phyloP scores from a whole-genome alignment of 2,888 invertebrate genomes.

The Diaperis boleti region DNA sequence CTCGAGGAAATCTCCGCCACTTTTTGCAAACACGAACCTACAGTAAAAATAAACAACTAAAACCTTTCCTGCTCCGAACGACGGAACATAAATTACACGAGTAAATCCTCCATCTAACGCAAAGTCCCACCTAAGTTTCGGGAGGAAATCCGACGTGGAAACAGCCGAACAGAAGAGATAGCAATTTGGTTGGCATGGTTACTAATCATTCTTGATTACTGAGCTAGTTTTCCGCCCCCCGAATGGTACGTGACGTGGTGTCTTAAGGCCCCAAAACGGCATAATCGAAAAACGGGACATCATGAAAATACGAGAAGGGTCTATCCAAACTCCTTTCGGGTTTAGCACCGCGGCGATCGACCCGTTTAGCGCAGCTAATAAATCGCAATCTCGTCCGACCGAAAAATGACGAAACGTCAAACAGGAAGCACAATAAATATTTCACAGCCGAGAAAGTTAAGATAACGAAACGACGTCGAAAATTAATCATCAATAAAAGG shows the following conservation, averaged over 20 bases:
- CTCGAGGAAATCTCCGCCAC: too few relatives aligned
- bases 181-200: constrained; percentile 57
- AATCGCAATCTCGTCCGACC: too few relatives aligned
- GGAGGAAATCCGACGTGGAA: constrained; percentile 35
- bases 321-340: too few relatives aligned
- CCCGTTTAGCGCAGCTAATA: too few relatives aligned
- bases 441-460: constrained; percentile 3
- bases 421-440: background rate
- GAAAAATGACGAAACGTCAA: background rate
- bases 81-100: too few relatives aligned
- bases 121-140: constrained; percentile 1
- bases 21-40: too few relatives aligned
- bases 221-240: constrained; percentile 57
- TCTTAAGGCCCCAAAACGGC: constrained; percentile 41
- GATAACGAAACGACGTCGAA: background rate
- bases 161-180: constrained; percentile 7
- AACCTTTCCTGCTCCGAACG: too few relatives aligned
- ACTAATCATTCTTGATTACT: constrained; percentile 63
- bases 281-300: background rate
- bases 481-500: constrained; percentile 30
- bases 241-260: constrained; percentile 57
- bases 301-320: too few relatives aligned
- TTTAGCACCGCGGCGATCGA: too few relatives aligned
- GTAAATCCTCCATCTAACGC: background rate
- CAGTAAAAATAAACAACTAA: too few relatives aligned